Percentiles rank a stretch among this genome's conserved stretches.
Evolutionary conservation across 2,888 invertebrate genomes (phyloP).

Genomic region (Microdon myrmicae): DNA sequence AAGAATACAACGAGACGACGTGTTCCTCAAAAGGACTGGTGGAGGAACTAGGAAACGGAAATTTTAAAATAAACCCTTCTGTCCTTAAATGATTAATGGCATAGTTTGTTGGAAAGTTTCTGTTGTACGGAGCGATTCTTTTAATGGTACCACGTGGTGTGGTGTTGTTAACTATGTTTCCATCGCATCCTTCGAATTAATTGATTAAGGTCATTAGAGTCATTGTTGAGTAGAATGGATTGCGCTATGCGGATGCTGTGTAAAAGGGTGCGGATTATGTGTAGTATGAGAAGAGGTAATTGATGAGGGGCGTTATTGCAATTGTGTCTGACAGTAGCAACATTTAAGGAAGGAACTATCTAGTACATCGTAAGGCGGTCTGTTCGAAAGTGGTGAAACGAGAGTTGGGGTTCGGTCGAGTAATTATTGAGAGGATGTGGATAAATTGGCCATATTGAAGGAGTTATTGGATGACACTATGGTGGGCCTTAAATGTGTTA

Average conservation of each 20-base stretch:
- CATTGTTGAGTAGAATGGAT: slow-evolving; percentile 28
- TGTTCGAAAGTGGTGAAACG: too few species aligned
- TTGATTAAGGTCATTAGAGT: slow-evolving; percentile 38
- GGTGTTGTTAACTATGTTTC: slow-evolving; percentile 7
- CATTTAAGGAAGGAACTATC: slow-evolving; percentile 19
- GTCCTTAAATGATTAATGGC: slow-evolving; percentile 39
- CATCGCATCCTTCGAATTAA: slow-evolving; percentile 19
- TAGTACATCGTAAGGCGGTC: not conserved
- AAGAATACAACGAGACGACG: not conserved
- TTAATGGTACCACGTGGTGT: not conserved
- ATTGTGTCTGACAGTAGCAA: slow-evolving; percentile 17
- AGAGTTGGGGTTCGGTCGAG: too few species aligned
- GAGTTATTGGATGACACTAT: too few species aligned
- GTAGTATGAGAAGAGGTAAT: slow-evolving; percentile 10
- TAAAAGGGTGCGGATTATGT: not conserved
- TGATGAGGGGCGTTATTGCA: slow-evolving; percentile 33
- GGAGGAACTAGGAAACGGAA: slow-evolving; percentile 1
- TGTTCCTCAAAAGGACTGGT: slow-evolving; percentile 1
- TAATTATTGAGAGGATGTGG: too few species aligned
- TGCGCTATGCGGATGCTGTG: slow-evolving; percentile 13
- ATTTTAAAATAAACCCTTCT: slow-evolving; percentile 35
- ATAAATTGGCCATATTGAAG: too few species aligned
- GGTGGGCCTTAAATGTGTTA: too few species aligned
- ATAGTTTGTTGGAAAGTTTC: slow-evolving; percentile 11
- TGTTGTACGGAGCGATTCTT: not conserved